A percentile compares a stretch with the other conserved stretches of the same genome.
These are phyloP conservation scores for Nipponia nippon DNA, from an alignment of 2,113 vertebrate genomes.

Conservation along the genomic window DNA sequence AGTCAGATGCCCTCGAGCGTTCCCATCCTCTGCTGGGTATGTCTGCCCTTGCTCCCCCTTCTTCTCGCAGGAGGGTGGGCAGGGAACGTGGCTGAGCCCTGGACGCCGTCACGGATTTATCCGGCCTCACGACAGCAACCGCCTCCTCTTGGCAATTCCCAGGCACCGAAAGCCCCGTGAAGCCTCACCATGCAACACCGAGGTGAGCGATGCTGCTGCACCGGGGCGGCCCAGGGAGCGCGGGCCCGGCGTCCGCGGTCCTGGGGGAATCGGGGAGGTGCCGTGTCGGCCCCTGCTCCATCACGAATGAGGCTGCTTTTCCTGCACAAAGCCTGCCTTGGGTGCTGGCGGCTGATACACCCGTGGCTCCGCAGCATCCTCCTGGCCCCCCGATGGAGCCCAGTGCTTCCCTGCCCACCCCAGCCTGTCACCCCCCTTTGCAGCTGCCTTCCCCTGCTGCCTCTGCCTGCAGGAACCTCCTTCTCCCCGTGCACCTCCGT, in stretches of 20 bases:
- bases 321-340: accelerated
- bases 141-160: accelerated
- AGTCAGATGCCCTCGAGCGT: accelerated
- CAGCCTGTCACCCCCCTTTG: background rate
- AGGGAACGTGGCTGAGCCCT: background rate
- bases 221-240: accelerated
- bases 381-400: accelerated
- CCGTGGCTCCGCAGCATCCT: background rate
- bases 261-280: accelerated
- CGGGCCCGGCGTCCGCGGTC: accelerated
- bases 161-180: accelerated
- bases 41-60: background rate
- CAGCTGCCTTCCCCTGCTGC: background rate
- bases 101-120: accelerated
- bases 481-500: accelerated
- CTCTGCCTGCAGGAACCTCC: background rate
- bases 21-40: background rate
- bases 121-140: accelerated
- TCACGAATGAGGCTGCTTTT: background rate
- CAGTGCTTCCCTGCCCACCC: background rate
- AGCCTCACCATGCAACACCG: background rate
- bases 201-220: background rate
- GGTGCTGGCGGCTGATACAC: background rate
- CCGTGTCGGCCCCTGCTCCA: accelerated
- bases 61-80: background rate